phyloP scores from a whole-genome alignment of 2,113 vertebrate genomes.

The Empidonax alnorum region DNA sequence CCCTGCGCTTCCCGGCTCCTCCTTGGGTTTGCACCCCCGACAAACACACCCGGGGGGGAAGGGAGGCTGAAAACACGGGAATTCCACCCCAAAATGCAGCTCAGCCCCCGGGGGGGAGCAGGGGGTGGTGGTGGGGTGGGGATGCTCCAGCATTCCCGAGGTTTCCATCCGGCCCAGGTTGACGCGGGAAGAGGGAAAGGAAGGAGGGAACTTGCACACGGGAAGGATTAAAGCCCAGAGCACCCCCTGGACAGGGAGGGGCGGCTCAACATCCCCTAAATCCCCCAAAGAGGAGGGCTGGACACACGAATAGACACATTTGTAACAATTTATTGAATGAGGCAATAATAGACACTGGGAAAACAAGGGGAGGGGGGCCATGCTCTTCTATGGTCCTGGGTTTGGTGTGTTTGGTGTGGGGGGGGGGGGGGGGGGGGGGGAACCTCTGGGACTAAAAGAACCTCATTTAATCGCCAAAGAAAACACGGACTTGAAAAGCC shows the following conservation, averaged over 20 bases:
- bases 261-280: accelerated
- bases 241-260: too few species aligned
- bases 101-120: background rate
- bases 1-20: background rate
- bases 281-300: background rate
- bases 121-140: accelerated
- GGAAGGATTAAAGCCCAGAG: background rate
- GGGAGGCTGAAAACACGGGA: background rate
- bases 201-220: background rate
- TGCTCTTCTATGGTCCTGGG: constrained; percentile 70
- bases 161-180: accelerated
- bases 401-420: background rate
- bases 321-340: constrained; percentile 81
- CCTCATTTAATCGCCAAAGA: constrained; percentile 61
- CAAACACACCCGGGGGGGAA: background rate
- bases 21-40: background rate
- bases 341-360: constrained; percentile 73
- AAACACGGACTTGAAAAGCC: constrained; percentile 63
- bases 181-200: background rate
- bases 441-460: constrained; percentile 58
- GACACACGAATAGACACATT: background rate
- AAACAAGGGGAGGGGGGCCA: constrained; percentile 64
- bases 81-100: background rate
- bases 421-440: background rate
- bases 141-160: background rate